Evolutionary conservation across 2,888 invertebrate species (phyloP).

Genomic region (Amiota communis): DNA sequence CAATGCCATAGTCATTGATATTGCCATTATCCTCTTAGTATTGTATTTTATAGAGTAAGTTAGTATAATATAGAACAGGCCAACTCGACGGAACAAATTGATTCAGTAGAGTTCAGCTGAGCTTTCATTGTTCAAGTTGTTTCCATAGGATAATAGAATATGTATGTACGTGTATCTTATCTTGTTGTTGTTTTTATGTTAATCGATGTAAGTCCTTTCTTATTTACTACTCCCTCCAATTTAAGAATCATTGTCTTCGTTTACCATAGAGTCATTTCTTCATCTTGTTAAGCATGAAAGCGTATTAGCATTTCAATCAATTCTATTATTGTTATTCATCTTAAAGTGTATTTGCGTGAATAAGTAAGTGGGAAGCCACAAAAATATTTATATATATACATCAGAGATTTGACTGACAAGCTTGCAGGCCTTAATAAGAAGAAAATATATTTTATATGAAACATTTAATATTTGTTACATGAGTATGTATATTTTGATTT

Average conservation of each 20-base stretch:
- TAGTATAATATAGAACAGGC: no score
- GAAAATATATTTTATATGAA: no score
- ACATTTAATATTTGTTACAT: no score
- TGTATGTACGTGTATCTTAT: no score
- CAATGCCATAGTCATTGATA: background rate
- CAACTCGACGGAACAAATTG: no score
- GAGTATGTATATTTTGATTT: no score
- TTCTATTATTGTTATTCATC: conserved; percentile 60
- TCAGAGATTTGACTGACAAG: no score
- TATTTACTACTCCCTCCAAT: conserved; percentile 9
- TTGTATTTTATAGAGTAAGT: no score
- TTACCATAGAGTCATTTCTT: conserved; percentile 36
- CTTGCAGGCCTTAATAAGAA: no score
- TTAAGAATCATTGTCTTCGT: conserved; percentile 37
- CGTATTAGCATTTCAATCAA: conserved; percentile 67
- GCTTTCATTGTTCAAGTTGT: background rate
- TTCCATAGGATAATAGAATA: background rate
- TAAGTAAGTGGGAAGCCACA: no score
- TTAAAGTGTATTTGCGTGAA: no score
- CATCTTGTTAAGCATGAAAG: conserved; percentile 13
- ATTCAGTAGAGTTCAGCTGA: background rate
- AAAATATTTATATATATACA: no score
- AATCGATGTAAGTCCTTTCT: conserved; percentile 18
- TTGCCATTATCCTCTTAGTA: background rate
- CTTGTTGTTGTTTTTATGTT: conserved; percentile 8